Conservation (phyloP, 1,140 invertebrate genomes). For the Drosophila rufa region DNA sequence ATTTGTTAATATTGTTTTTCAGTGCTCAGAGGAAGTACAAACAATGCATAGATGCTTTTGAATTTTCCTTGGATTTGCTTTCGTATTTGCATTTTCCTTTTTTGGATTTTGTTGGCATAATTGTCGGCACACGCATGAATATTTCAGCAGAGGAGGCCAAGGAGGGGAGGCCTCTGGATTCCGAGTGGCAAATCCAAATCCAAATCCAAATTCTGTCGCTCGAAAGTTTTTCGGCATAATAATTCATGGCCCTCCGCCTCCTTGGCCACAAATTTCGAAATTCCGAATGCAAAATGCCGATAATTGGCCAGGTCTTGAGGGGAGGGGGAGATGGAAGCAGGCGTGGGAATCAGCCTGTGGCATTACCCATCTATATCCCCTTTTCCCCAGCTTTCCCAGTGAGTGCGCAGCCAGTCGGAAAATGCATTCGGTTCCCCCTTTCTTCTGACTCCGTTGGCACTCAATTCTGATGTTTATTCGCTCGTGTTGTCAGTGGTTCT, state of each 20-base stretch:
- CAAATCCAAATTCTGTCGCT: constrained; percentile 35
- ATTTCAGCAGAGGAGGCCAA: constrained; percentile 38
- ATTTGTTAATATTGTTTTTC: no score
- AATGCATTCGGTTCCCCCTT: constrained; percentile 27
- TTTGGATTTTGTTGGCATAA: constrained; percentile 33
- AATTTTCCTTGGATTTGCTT: constrained; percentile 7
- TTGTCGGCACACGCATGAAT: constrained; percentile 63
- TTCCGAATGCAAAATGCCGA: constrained; percentile 51
- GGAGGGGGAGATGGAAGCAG: neutral
- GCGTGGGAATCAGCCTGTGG: constrained; percentile 25
- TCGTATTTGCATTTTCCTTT: constrained; percentile 2
- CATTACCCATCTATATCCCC: constrained; percentile 5
- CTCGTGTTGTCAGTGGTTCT: constrained; percentile 30
- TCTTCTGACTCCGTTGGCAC: neutral
- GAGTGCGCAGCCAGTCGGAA: constrained; percentile 34
- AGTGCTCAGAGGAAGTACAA: constrained; percentile 3
- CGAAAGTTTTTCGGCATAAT: constrained; percentile 66
- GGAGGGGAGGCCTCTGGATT: neutral
- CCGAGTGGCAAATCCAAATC: constrained; percentile 29
- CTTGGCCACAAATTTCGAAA: constrained; percentile 20
- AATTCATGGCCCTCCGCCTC: constrained; percentile 61
- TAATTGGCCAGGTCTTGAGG: constrained; percentile 38
- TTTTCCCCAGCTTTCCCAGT: constrained; percentile 5
- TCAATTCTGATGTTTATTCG: constrained; percentile 50
- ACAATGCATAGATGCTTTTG: constrained; percentile 35